Base-by-base conservation (phyloP, 1,140 invertebrate genomes). In the Neodiprion pinetum region DNA sequence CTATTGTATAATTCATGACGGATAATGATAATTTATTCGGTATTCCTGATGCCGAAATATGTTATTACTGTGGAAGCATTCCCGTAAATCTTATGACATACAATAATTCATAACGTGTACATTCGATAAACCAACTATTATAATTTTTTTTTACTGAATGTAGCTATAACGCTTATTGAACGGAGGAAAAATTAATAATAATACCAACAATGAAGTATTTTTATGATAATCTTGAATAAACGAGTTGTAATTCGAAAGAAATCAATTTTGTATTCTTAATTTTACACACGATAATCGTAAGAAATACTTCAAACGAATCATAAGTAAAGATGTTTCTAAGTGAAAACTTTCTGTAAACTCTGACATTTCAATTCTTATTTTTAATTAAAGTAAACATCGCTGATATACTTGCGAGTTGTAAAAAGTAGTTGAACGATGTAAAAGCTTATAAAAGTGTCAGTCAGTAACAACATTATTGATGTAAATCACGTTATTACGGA, bases 201-300 rank as follows among this genome's bases (percentile, higher is more conserved):
- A 61, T 61, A 61, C 9, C 53, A 40, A 40, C 28, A 9, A 61
- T 61, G 53, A 17, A 61, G n/a, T 61, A 61, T 61, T 61, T 61
- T 61, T 61, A 61, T 61, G 11, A 61, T 61, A 61, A 61, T 61
- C 53, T 61, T 61, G 53, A 61, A 61, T 61, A 61, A 61, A 61
- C 28, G n/a, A 61, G 53, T 61, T 61, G 4, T 12, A 61, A 61
- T 61, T 61, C n/a, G 11, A 61, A 11, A 61, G 11, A 14, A 61
- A 12, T 61, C 9, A 61, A 14, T 61, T 61, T 61, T 61, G 11
- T 61, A 12, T 17, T 61, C 2, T 40, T 40, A 40, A 40, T 40
- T 40, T 40, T 40, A 40, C 28, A 40, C 28, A 40, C 28, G 28
- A 40, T 40, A 40, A 40, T 40, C 28, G 28, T 40, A 40, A 40